These are phyloP conservation scores for Parthenolecanium corni DNA, from an alignment of 2,888 invertebrate species.

Conservation along the genomic window DNA sequence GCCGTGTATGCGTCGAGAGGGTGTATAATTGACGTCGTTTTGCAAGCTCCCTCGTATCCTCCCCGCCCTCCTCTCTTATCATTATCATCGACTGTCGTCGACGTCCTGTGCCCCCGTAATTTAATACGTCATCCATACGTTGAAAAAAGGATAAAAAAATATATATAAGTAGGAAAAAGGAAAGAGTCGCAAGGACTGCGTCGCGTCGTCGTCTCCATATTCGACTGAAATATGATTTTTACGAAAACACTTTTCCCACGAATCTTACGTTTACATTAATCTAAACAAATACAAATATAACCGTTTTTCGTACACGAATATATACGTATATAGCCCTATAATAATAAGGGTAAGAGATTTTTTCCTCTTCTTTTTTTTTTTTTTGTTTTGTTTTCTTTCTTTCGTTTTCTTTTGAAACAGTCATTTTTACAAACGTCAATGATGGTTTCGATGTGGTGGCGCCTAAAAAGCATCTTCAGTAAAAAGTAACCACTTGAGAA, in stretches of 20 bases:
- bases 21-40: conserved; percentile 16
- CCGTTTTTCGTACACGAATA: not conserved
- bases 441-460: not conserved
- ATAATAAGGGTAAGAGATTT: conserved; percentile 20
- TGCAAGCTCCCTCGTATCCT: too few species aligned
- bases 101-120: conserved; percentile 8
- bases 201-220: too few species aligned
- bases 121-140: conserved; percentile 27
- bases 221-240: not conserved
- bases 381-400: conserved; percentile 2
- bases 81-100: not conserved
- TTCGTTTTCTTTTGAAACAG: conserved; percentile 4
- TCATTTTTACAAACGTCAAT: conserved; percentile 3
- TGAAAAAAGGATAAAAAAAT: conserved; percentile 7
- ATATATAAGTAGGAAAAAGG: conserved; percentile 1
- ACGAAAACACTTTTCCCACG: conserved; percentile 16
- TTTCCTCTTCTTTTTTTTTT: conserved; percentile 18
- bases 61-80: too few species aligned
- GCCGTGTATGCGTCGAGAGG: conserved; percentile 17
- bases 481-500: conserved; percentile 3
- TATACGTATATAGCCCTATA: not conserved
- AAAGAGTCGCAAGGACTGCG: not conserved
- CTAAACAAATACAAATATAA: conserved; percentile 26
- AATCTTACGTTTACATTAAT: conserved; percentile 26
- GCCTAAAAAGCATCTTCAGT: conserved; percentile 17